Percentiles rank a stretch among this genome's conserved stretches.
Conservation (phyloP, 2,797 vertebrate species). For the Dipus sagitta region DNA sequence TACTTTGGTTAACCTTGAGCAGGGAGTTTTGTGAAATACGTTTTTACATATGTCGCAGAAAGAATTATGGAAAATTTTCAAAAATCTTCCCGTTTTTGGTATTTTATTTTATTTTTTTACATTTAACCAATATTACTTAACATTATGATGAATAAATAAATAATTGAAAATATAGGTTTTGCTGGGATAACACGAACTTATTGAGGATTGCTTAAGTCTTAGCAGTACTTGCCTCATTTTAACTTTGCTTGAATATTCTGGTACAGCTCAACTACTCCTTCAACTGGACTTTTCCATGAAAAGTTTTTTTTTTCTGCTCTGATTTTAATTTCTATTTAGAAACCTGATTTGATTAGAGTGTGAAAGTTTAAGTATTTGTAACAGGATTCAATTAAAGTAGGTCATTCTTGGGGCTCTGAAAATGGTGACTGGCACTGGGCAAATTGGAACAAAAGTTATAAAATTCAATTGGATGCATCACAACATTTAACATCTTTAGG, state of each 20-base stretch:
- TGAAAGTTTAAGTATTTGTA: constrained; percentile 81
- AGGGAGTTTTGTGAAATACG: not conserved
- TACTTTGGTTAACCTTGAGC: not conserved
- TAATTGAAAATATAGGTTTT: constrained; percentile 9
- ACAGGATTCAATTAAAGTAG: constrained; percentile 84
- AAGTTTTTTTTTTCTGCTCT: constrained; percentile 69
- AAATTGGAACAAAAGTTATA: constrained; percentile 80
- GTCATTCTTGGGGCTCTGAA: constrained; percentile 81
- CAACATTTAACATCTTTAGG: constrained; percentile 82
- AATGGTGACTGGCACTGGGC: constrained; percentile 78
- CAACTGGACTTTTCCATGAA: not conserved
- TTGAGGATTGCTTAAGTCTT: not conserved
- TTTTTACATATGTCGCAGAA: not conserved
- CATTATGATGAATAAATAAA: not conserved
- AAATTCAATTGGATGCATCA: constrained; percentile 78
- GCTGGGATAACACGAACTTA: not conserved
- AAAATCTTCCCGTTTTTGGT: not conserved
- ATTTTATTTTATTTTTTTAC: constrained; percentile 6
- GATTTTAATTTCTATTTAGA: constrained; percentile 81
- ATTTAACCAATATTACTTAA: constrained; percentile 11
- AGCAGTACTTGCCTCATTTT: not conserved
- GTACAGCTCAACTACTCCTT: not conserved
- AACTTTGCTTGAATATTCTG: not conserved
- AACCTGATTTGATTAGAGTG: constrained; percentile 79
- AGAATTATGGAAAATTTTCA: not conserved